phyloP scores from a whole-genome alignment of 1,140 invertebrate genomes.

The Trichomalopsis sarcophagae region DNA sequence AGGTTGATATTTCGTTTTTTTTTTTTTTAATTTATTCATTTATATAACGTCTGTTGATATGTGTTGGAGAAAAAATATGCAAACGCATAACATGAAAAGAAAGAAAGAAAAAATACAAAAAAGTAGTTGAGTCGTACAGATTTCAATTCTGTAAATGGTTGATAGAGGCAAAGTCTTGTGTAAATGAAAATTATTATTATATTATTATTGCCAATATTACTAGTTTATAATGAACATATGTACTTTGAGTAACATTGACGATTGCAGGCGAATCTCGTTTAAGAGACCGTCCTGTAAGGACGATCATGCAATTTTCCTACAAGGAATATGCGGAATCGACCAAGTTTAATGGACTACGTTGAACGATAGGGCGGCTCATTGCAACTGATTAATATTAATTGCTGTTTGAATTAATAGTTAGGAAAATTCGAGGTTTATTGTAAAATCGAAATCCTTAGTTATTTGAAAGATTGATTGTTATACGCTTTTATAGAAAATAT shows the following conservation, averaged over 20 bases:
- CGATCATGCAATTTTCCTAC: constrained; percentile 63
- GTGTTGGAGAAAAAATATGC: constrained; percentile 17
- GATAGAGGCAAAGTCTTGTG: constrained; percentile 62
- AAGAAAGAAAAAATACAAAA: constrained; percentile 47
- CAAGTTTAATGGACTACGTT: constrained; percentile 26
- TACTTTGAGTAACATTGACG: constrained; percentile 50
- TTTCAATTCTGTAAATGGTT: constrained; percentile 53
- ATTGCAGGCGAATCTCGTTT: constrained; percentile 53
- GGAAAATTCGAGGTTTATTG: not conserved
- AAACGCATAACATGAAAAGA: constrained; percentile 34
- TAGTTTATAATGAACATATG: constrained; percentile 48
- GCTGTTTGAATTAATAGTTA: not conserved
- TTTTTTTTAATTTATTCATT: constrained; percentile 26
- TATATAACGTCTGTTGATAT: constrained; percentile 19
- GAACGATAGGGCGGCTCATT: constrained; percentile 15
- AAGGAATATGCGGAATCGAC: constrained; percentile 32
- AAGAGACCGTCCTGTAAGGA: constrained; percentile 53
- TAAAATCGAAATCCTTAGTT: constrained; percentile 46
- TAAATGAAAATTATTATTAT: constrained; percentile 71
- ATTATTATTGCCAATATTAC: constrained; percentile 56
- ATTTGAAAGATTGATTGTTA: constrained; percentile 33
- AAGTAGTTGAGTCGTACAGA: constrained; percentile 46
- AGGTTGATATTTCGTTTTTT: constrained; percentile 41
- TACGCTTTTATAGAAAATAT: constrained; percentile 50
- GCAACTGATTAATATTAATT: not conserved